These are phyloP conservation scores for Chionis minor DNA, from an alignment of 2,113 vertebrate species.

Conservation along the genomic window DNA sequence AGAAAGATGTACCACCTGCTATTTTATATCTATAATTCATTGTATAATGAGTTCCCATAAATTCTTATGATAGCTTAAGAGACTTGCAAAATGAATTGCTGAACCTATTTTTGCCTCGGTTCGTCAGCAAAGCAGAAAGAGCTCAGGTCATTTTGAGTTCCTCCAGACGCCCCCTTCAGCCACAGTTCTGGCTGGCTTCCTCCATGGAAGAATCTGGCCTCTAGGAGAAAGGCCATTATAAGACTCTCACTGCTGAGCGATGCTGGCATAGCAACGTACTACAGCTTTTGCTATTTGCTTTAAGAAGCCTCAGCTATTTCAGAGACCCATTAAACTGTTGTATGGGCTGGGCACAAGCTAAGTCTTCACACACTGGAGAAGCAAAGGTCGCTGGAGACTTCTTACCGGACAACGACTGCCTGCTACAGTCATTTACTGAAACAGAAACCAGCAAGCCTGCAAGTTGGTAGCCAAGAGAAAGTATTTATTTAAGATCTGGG, in stretches of 20 bases:
- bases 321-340: neutral
- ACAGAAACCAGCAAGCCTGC: neutral
- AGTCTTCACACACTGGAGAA: neutral
- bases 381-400: neutral
- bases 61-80: slow-evolving; percentile 18
- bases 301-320: neutral
- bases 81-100: neutral
- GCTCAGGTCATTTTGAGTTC: neutral
- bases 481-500: neutral
- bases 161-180: neutral
- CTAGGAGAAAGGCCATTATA: neutral
- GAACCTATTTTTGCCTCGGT: neutral
- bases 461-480: neutral
- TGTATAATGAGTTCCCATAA: slow-evolving; percentile 1
- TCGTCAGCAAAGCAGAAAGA: neutral
- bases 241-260: neutral
- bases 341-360: neutral
- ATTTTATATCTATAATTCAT: slow-evolving; percentile 58
- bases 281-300: neutral
- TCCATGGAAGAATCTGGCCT: neutral
- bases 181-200: neutral
- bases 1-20: slow-evolving; percentile 52
- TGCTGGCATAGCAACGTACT: neutral
- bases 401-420: neutral
- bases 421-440: neutral